Conservation (phyloP, 1,140 invertebrate genomes). For the Spodoptera litura region DNA sequence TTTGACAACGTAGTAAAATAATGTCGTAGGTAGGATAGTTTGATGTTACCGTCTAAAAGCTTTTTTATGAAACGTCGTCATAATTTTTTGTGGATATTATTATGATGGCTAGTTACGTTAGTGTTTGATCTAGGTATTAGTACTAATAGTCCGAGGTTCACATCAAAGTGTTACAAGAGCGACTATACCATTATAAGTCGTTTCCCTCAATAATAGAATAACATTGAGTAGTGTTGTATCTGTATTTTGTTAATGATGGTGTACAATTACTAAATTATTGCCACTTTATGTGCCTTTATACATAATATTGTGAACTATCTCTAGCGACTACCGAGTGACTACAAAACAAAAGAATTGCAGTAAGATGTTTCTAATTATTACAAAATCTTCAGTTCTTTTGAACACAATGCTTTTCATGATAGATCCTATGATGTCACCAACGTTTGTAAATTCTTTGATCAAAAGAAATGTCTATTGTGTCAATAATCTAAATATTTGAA, state of each 20-base stretch:
- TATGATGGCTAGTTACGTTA: background rate
- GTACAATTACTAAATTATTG: too few relatives aligned
- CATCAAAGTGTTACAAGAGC: constrained; percentile 6
- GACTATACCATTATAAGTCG: background rate
- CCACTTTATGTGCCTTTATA: too few relatives aligned
- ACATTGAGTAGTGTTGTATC: too few relatives aligned
- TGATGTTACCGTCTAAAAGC: constrained; percentile 42
- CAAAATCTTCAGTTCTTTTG: too few relatives aligned
- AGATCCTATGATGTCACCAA: background rate
- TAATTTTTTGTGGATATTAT: constrained; percentile 1
- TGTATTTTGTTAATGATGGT: too few relatives aligned
- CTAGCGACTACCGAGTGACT: too few relatives aligned
- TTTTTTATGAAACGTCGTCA: constrained; percentile 34
- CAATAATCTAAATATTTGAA: background rate
- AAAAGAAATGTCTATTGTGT: background rate
- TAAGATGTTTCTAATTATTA: too few relatives aligned
- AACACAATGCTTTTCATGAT: too few relatives aligned
- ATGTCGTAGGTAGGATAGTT: constrained; percentile 40
- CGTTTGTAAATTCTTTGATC: background rate
- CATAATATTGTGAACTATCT: too few relatives aligned
- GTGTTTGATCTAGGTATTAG: constrained; percentile 26
- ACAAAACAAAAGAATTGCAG: too few relatives aligned
- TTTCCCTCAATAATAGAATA: background rate
- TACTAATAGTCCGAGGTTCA: background rate
- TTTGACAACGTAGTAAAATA: constrained; percentile 61